Evolutionary conservation across 2,113 vertebrate species (phyloP).

Genomic region (Scomber scombrus): DNA sequence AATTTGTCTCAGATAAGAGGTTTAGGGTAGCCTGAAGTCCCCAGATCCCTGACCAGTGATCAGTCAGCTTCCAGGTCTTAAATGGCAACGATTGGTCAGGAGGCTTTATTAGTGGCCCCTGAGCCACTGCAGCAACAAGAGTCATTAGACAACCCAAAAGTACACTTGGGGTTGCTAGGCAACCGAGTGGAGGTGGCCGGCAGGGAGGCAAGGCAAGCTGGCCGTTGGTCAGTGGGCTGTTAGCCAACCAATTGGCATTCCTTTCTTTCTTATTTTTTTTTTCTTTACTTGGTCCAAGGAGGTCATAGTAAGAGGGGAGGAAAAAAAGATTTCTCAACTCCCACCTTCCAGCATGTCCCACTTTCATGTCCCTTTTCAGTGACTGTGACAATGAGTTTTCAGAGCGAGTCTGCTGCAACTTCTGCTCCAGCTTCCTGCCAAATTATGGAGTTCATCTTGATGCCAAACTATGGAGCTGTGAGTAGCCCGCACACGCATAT

Average conservation of each 20-base stretch:
- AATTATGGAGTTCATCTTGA: slow-evolving; percentile 55
- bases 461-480: slow-evolving; percentile 42
- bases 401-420: slow-evolving; percentile 62
- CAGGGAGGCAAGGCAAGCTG: slow-evolving; percentile 67
- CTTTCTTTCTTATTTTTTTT: slow-evolving; percentile 63
- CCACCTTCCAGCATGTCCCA: slow-evolving; percentile 75
- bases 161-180: slow-evolving; percentile 84
- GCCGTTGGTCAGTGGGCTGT: slow-evolving; percentile 72
- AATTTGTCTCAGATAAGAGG: slow-evolving; percentile 63
- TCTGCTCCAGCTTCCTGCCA: slow-evolving; percentile 64
- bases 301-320: slow-evolving; percentile 65
- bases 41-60: slow-evolving; percentile 73
- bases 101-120: slow-evolving; percentile 80
- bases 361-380: slow-evolving; percentile 78
- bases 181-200: slow-evolving; percentile 75
- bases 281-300: slow-evolving; percentile 70
- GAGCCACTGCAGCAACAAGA: slow-evolving; percentile 80
- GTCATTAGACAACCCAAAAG: slow-evolving; percentile 82
- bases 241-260: slow-evolving; percentile 79
- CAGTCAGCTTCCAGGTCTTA: slow-evolving; percentile 77
- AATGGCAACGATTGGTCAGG: slow-evolving; percentile 76
- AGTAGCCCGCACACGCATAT: slow-evolving; percentile 32
- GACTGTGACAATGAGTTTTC: slow-evolving; percentile 72
- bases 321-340: slow-evolving; percentile 60
- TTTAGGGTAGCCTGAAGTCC: slow-evolving; percentile 64